Conservation (phyloP, 2,888 invertebrate genomes). For the Polietes domitor region DNA sequence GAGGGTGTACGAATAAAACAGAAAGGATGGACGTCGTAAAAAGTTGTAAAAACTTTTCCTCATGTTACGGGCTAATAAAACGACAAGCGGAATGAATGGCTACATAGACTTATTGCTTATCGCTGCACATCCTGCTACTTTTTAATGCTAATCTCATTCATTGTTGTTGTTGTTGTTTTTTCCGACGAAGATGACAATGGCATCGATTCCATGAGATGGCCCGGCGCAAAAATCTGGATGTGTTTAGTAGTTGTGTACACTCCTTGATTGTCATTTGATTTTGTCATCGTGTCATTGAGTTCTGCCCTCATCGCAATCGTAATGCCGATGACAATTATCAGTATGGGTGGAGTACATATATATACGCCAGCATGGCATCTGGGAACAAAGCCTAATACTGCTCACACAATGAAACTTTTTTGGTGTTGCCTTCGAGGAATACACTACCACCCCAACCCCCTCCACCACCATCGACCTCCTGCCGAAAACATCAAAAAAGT, state of each 20-base stretch:
- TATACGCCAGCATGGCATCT: background rate
- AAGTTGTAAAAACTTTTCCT: background rate
- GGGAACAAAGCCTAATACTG: background rate
- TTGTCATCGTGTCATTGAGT: background rate
- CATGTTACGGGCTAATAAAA: background rate
- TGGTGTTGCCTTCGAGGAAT: background rate
- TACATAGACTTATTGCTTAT: background rate
- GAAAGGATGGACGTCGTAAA: background rate
- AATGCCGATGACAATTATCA: background rate
- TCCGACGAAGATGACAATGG: too few relatives aligned
- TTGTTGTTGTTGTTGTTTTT: background rate
- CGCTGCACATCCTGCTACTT: background rate
- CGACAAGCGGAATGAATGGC: background rate
- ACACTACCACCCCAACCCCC: background rate
- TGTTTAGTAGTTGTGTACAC: too few relatives aligned
- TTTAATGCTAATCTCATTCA: background rate
- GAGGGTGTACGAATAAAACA: background rate
- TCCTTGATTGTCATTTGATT: background rate
- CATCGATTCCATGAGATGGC: too few relatives aligned
- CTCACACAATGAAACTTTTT: background rate
- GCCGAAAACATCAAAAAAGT: background rate
- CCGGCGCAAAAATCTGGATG: too few relatives aligned
- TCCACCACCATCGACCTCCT: background rate
- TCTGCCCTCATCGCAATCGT: background rate
- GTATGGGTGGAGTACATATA: background rate